Base-by-base conservation (phyloP, 2,113 vertebrate species). In the Bubo blakistoni region DNA sequence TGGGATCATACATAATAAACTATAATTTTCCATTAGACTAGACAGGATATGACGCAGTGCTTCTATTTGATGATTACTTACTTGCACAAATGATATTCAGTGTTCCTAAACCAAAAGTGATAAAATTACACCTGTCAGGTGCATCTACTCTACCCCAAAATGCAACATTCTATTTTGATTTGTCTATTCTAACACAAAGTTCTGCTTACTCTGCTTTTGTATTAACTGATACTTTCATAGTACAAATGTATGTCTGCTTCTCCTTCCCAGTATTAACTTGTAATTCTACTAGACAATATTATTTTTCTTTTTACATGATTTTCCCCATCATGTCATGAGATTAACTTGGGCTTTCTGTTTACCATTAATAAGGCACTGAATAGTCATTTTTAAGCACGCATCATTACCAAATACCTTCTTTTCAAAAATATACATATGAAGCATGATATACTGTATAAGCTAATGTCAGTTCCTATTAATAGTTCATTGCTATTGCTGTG, bases 341-440 rank as follows among this genome's bases (percentile, higher is more conserved):
- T 22, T 42, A 93, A 49, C 2, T 58, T 44, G 4, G 42, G 18
- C 1, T 73, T 66, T 87, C 42, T 74, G 6, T 59, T 92, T 42
- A 61, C 77, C 67, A 12, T 93, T 95, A 91, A 88, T 76, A 95
- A 96, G 17, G 3, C 42, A 81, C 16, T 22, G 9, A 81, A 59
- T 10, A 54, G 11, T 69, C 8, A 73, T 94, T 89, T 91, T 91
- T 78, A 91, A 94, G 8, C 57, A 83, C 13, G 5, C 14, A 57
- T 16, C 58, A 3, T 70, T 86, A 94, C 32, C 27, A 90, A 71
- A 86, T 66, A 10, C 8, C 51, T 91, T 49, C 20, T 88, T 81
- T 24, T 89, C 30, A 65, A 32, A 96, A 88, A 24, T 16, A 46
- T 36, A 49, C n/a, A 30, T 78, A 32, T 46, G 32, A 93, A 82